Evolutionary conservation across 2,113 vertebrate genomes (phyloP).

Genomic region (Diadophis punctatus): DNA sequence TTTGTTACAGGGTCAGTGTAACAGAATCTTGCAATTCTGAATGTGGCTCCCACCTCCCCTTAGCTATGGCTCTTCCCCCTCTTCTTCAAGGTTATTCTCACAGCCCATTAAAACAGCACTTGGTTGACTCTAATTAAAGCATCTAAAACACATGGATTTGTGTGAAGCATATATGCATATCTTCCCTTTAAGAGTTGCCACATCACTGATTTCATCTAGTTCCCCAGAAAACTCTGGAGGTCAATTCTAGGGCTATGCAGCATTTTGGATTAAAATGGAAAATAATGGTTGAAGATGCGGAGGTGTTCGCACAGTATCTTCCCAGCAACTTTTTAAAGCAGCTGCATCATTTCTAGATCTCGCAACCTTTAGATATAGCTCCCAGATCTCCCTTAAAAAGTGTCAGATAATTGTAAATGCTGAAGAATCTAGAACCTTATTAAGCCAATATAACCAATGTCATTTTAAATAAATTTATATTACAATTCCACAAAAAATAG

Average conservation of each 20-base stretch:
- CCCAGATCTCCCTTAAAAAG: background rate
- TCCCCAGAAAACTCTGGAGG: background rate
- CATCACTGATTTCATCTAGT: background rate
- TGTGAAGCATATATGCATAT: background rate
- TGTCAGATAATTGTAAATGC: background rate
- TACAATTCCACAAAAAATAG: background rate
- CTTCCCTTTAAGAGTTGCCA: background rate
- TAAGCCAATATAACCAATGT: background rate
- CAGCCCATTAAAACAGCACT: background rate
- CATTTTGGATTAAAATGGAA: background rate
- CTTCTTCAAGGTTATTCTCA: background rate
- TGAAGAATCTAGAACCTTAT: background rate
- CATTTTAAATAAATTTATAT: background rate
- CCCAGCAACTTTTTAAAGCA: background rate
- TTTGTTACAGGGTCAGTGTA: background rate
- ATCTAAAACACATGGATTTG: background rate
- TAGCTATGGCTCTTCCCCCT: background rate
- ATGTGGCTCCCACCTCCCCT: background rate
- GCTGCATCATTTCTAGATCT: background rate
- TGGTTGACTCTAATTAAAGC: background rate
- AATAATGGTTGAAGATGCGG: background rate
- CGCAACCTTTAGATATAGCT: background rate
- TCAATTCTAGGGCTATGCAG: background rate
- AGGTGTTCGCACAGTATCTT: background rate
- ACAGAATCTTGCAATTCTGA: background rate